A percentile compares a stretch with the other conserved stretches of the same genome.
Evolutionary conservation across 2,113 vertebrate species (phyloP).

Genomic region (Noturus placidus): DNA sequence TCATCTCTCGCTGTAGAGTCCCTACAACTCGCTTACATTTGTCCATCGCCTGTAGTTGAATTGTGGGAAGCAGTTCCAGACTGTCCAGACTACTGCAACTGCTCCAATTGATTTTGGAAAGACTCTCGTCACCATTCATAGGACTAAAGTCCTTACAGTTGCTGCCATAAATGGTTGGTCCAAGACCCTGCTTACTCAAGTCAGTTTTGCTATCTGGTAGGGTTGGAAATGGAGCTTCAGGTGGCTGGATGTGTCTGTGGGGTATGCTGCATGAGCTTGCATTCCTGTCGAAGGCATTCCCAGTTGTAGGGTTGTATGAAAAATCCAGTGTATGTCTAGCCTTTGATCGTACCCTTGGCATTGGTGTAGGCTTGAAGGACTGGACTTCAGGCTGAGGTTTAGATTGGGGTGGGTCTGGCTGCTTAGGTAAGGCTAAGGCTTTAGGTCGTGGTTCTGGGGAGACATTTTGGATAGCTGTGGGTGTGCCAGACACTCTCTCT

Average conservation of each 20-base stretch:
- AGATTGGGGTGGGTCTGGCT: slow-evolving; percentile 36
- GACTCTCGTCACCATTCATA: slow-evolving; percentile 45
- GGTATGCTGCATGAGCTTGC: slow-evolving; percentile 62
- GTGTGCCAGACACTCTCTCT: slow-evolving; percentile 39
- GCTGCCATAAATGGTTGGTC: slow-evolving; percentile 72
- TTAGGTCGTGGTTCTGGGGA: slow-evolving; percentile 52
- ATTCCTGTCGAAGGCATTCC: slow-evolving; percentile 35
- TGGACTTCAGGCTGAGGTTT: slow-evolving; percentile 47
- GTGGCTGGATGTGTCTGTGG: slow-evolving; percentile 64
- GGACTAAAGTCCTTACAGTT: slow-evolving; percentile 62
- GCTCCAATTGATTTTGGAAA: slow-evolving; percentile 81
- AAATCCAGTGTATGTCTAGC: slow-evolving; percentile 60
- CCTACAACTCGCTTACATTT: slow-evolving; percentile 79
- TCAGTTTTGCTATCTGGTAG: slow-evolving; percentile 66
- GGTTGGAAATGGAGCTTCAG: slow-evolving; percentile 54
- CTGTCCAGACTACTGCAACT: slow-evolving; percentile 79
- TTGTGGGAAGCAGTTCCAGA: slow-evolving; percentile 70
- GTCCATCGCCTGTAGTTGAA: slow-evolving; percentile 73
- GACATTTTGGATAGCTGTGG: slow-evolving; percentile 48
- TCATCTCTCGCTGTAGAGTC: slow-evolving; percentile 95
- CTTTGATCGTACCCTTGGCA: slow-evolving; percentile 53
- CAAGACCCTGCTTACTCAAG: slow-evolving; percentile 68
- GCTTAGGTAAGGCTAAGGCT: slow-evolving; percentile 33
- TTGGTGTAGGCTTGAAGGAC: slow-evolving; percentile 47
- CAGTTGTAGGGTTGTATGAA: slow-evolving; percentile 39